A percentile compares a stretch with the other conserved stretches of the same genome.
Evolutionary conservation across 1,140 invertebrate genomes (phyloP).

Genomic region (Nasonia vitripennis): DNA sequence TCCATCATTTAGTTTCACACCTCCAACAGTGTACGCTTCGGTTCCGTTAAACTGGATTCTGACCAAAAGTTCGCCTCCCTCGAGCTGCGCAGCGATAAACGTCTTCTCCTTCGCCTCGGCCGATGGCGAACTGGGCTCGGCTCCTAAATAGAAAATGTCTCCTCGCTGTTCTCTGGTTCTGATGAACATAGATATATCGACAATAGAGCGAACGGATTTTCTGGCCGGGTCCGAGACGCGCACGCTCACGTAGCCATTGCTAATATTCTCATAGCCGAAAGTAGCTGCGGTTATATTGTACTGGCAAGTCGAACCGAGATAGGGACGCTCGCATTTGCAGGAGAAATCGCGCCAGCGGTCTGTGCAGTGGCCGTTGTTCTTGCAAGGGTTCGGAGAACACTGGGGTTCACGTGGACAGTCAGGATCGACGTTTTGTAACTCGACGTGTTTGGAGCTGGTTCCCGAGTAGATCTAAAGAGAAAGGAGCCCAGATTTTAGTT

Average conservation of each 20-base stretch:
- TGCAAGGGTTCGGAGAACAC: conserved; percentile 91
- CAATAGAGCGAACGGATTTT: conserved; percentile 82
- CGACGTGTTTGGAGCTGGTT: conserved; percentile 63
- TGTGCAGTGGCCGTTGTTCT: conserved; percentile 88
- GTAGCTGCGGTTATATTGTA: conserved; percentile 93
- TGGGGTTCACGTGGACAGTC: conserved; percentile 87
- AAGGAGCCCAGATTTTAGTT: background rate
- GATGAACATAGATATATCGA: conserved; percentile 95
- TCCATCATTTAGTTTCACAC: conserved; percentile 89
- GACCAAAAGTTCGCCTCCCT: conserved; percentile 85
- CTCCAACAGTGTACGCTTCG: conserved; percentile 87
- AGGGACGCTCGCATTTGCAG: conserved; percentile 91
- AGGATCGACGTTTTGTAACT: conserved; percentile 77
- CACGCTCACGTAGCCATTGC: conserved; percentile 83
- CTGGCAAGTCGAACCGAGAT: conserved; percentile 90
- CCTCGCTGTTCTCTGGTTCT: conserved; percentile 88
- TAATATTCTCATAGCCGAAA: conserved; percentile 90
- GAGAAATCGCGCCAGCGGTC: conserved; percentile 92
- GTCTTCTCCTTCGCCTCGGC: conserved; percentile 77
- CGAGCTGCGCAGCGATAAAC: conserved; percentile 85
- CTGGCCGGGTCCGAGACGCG: conserved; percentile 81
- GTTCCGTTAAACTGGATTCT: conserved; percentile 88
- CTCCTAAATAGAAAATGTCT: conserved; percentile 92
- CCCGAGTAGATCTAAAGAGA: conserved; percentile 56
- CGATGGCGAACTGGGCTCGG: conserved; percentile 74